These are phyloP conservation scores for Slavum lentiscoides DNA, from an alignment of 2,888 invertebrate genomes.

Conservation along the genomic window DNA sequence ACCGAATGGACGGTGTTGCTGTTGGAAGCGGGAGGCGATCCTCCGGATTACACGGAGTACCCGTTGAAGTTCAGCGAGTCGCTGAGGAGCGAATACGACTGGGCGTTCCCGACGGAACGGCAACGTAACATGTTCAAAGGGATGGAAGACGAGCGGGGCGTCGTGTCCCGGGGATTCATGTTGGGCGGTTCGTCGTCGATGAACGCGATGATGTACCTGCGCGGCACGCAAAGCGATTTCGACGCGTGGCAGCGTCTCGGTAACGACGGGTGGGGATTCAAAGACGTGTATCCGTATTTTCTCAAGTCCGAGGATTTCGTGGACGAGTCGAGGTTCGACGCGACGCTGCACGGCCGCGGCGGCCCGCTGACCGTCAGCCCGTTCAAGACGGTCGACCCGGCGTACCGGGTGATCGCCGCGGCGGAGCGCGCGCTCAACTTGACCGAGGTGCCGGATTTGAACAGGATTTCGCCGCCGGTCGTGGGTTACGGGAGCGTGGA, in stretches of 20 bases:
- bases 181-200: slow-evolving; percentile 54
- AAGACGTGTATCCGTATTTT: slow-evolving; percentile 51
- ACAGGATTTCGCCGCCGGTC: slow-evolving; percentile 13
- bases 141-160: slow-evolving; percentile 33
- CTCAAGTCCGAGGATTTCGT: slow-evolving; percentile 53
- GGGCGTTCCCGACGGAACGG: slow-evolving; percentile 50
- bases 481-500: slow-evolving; percentile 45
- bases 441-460: slow-evolving; percentile 38
- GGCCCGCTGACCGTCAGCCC: slow-evolving; percentile 53
- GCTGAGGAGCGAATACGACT: slow-evolving; percentile 48
- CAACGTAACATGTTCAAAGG: slow-evolving; percentile 49
- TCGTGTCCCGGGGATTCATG: slow-evolving; percentile 49
- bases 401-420: neutral
- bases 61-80: slow-evolving; percentile 43
- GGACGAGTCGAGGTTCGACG: neutral
- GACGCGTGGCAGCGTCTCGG: slow-evolving; percentile 46
- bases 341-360: slow-evolving; percentile 16
- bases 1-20: slow-evolving; percentile 53
- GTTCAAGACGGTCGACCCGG: slow-evolving; percentile 41
- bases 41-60: slow-evolving; percentile 31
- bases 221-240: slow-evolving; percentile 52
- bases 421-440: slow-evolving; percentile 19
- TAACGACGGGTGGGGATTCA: slow-evolving; percentile 52
- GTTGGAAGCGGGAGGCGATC: slow-evolving; percentile 53
- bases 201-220: slow-evolving; percentile 53